Percentiles rank a stretch among this genome's conserved stretches.
These are phyloP conservation scores for Aix galericulata DNA, from an alignment of 2,113 vertebrate genomes.

Conservation along the genomic window DNA sequence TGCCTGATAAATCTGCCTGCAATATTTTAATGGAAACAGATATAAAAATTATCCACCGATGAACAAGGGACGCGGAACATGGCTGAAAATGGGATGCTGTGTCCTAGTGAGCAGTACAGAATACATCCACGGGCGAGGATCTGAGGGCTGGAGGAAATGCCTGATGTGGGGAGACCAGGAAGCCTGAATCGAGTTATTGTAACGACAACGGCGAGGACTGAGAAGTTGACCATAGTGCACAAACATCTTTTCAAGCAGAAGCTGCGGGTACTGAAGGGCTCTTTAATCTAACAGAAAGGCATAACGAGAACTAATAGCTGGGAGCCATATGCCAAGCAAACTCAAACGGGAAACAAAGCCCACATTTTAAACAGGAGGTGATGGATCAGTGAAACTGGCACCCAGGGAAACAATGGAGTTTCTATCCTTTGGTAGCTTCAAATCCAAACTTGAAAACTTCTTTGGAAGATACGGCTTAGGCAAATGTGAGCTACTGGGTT, in stretches of 20 bases:
- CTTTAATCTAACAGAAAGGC: not conserved
- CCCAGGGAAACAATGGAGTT: not conserved
- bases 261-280: not conserved
- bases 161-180: not conserved
- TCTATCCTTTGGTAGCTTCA: not conserved
- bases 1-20: slow-evolving; percentile 16
- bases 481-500: not conserved
- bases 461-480: not conserved
- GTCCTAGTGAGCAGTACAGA: not conserved
- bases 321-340: not conserved
- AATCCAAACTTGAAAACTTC: not conserved
- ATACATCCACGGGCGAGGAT: not conserved
- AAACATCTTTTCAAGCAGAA: not conserved
- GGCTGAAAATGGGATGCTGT: not conserved
- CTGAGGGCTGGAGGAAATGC: not conserved
- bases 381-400: not conserved
- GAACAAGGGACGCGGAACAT: not conserved
- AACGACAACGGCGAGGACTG: not conserved
- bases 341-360: not conserved
- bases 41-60: not conserved
- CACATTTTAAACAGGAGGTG: not conserved
- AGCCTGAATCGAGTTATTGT: not conserved
- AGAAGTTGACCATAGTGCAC: not conserved
- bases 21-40: not conserved
- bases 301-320: not conserved